Base-by-base conservation (phyloP, 2,113 vertebrate species). In the Phalacrocorax pelagicus region DNA sequence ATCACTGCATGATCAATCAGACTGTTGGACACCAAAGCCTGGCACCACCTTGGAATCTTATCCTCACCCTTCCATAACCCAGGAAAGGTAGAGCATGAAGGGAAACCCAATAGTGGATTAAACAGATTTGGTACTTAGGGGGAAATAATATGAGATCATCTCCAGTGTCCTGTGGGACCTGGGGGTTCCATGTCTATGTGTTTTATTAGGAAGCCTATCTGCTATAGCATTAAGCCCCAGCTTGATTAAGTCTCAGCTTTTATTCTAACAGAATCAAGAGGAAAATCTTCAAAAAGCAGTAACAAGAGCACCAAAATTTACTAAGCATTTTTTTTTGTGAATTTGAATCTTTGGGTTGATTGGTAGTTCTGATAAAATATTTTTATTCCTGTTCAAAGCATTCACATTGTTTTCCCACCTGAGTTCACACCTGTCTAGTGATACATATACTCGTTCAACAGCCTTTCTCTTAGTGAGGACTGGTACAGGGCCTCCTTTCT, bases 171-270 rank as follows among this genome's bases (percentile, higher is more conserved):
- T 3, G 1, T 73, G 69, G 29, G 9, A 52, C 30, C 24, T 62
- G 61, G 36, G 36, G n/a, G 70, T 66, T 81, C 34, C 30, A 49
- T 0, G 0, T 21, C 21, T 81, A 6, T 54, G 7, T 23, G 9
- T 59, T 86, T 61, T 75, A 3, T 44, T 55, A 40, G 8, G 22
- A 59, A 69, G 10, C 20, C 4, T 22, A 67, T 54, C 63, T 83
- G 30, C 58, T 80, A 24, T 3, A 58, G 26, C 9, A 84, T 40
- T 58, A 32, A 74, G 6, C 4, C 5, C 3, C 12, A 16, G 38
- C 4, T 54, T 38, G 38, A 38, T 38, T 38, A 38, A 38, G 14
- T 51, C 24, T 86, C 46, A 67, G 22, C 8, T 86, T 94, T 74
- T 30, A 30, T 67, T 71, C 32, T 63, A 59, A 77, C 4, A 80